Evolutionary conservation across 2,888 invertebrate species (phyloP), one percentile per base, ranked within the genome.

Genomic region (Parochlus steinenii): DNA sequence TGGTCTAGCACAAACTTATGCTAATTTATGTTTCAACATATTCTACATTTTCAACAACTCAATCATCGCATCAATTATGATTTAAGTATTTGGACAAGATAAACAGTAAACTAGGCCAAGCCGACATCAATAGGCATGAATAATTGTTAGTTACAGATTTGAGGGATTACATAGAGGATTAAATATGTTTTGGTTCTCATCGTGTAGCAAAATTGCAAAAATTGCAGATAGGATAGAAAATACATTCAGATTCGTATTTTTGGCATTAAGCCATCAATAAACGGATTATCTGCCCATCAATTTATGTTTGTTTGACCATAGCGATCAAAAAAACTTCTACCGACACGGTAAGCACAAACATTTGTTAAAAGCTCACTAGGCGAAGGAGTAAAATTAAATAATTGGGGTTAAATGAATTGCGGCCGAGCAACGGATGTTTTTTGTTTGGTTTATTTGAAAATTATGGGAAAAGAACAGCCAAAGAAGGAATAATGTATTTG

Each of bases 251-350:
- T 17, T 18, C 15, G 20, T 11, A 28, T 12, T 28, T 30, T 30
- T 34, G n/a, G n/a, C n/a, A n/a, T n/a, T n/a, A n/a, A n/a, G n/a
- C n/a, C n/a, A n/a, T 22, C 27, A 34, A 34, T 34, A 34, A 34
- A 34, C 34, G 23, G 34, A 34, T 34, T 34, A 34, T 34, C 34
- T 34, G 34, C 34, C 34, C 34, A 34, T 15, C 34, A 34, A 34
- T 27, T 34, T 28, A 28, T 22, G 7, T 24, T 34, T 34, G 4
- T 12, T 26, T n/a, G n/a, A n/a, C n/a, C n/a, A n/a, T n/a, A n/a
- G n/a, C n/a, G n/a, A n/a, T n/a, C n/a, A n/a, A n/a, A n/a, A n/a
- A n/a, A n/a, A n/a, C n/a, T n/a, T n/a, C n/a, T n/a, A n/a, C n/a
- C n/a, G n/a, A 7, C 28, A 15, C 14, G 10, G 14, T 15, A 28